Base-by-base conservation (phyloP, 1,140 invertebrate species). In the Zelostemma sp. region DNA sequence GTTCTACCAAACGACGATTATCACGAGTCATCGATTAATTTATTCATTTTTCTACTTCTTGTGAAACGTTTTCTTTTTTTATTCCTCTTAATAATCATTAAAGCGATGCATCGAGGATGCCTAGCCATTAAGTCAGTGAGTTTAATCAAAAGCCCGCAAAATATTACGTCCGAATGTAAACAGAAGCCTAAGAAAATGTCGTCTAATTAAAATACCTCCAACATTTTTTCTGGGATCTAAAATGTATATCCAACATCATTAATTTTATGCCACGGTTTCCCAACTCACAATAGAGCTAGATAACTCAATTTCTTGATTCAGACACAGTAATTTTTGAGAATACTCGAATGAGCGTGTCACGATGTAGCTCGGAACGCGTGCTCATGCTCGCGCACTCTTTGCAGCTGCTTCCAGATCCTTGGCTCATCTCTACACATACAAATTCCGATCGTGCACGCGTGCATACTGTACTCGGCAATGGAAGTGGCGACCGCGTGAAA, bases 21-120 rank as follows among this genome's bases (percentile, higher is more conserved):
- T 72, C 63, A 67, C 64, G 56, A 72, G 50, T 72, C 64, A 68
- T 72, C 69, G 59, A 72, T 72, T 72, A 72, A 72, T 72, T 67
- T 65, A 72, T 72, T 67, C 64, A 68, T 72, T 72, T 72, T 72
- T 72, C 64, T 72, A 59, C 11, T 35, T 64, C 55, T 59, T 51
- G 48, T 62, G 58, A 59, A 58, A 59, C 54, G 57, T 59, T 71
- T 60, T 45, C 47, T 67, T 73, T 55, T 68, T 43, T 68, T 35
- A 8, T 53, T 59, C 35, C n/a, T 56, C 28, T 6, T 4, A 33
- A 18, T 68, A 50, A 40, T 45, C 45, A 50, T 69, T 50, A 50
- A 69, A 45, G 33, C 21, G 53, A 58, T 35, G 59, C 54, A 53
- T 49, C 51, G 50, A 48, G 5, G 14, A 54, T 28, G 15, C 9